Evolutionary conservation across 2,888 invertebrate genomes (phyloP).

Genomic region (Eudasyphora cyanicolor): DNA sequence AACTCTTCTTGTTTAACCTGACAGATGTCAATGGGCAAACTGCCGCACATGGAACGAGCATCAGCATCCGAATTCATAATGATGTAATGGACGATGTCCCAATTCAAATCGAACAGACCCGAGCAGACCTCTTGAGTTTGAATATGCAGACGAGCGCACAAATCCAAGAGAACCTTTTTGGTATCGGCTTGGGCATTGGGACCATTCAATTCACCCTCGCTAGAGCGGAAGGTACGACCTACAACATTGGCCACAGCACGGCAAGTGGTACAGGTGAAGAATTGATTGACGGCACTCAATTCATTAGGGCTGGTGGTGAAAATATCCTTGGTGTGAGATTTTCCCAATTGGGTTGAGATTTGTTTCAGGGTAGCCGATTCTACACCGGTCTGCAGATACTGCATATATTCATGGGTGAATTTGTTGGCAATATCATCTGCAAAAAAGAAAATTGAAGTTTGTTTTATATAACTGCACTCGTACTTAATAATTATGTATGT

Average conservation of each 20-base stretch:
- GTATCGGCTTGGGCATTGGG: constrained; percentile 74
- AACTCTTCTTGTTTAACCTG: constrained; percentile 69
- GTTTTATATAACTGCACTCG: too few species aligned
- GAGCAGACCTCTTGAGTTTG: constrained; percentile 83
- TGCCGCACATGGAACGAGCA: constrained; percentile 79
- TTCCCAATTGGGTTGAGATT: constrained; percentile 70
- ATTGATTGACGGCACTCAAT: constrained; percentile 70
- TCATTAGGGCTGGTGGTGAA: constrained; percentile 70
- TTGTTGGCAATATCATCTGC: constrained; percentile 72
- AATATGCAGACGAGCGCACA: constrained; percentile 83
- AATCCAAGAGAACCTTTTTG: constrained; percentile 76
- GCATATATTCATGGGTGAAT: constrained; percentile 73
- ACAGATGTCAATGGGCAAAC: constrained; percentile 75
- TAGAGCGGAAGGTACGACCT: constrained; percentile 79
- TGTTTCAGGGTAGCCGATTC: constrained; percentile 69
- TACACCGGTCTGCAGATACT: constrained; percentile 71
- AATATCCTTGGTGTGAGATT: constrained; percentile 69
- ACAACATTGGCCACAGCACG: constrained; percentile 73
- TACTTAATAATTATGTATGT: too few species aligned
- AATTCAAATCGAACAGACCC: constrained; percentile 83
- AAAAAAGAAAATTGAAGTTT: not conserved
- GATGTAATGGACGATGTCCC: constrained; percentile 84
- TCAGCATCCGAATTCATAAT: constrained; percentile 80
- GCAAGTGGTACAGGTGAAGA: constrained; percentile 74
- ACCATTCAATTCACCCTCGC: constrained; percentile 79